Base-by-base conservation (phyloP, 2,888 invertebrate species). In the Anodontia alba region DNA sequence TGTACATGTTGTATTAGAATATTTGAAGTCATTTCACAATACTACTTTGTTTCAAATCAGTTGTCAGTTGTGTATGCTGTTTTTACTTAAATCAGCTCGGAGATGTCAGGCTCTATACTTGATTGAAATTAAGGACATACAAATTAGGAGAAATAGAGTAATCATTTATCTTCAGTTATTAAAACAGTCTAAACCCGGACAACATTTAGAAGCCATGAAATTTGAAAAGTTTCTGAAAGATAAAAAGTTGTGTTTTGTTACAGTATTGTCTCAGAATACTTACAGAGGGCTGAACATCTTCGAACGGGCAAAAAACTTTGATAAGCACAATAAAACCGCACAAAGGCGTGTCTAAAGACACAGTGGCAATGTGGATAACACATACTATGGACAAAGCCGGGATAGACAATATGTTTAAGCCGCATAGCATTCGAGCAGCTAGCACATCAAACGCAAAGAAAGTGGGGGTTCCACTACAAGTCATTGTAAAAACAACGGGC, bases 251-350 rank as follows among this genome's bases (percentile, higher is more conserved):
- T 75, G 75, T 51, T 51, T 75, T 75, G 68, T 75, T 17, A 67
- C 3, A 36, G 42, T 42, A 36, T 26, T 67, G n/a, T n/a, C n/a
- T 42, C 38, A 38, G 67, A 36, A 36, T 67, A 67, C 36, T 26
- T 67, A n/a, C n/a, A 67, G 12, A 67, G 67, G 36, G 36, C 76
- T 20, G 20, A 51, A 43, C 23, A 20, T 17, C 31, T 73, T 20
- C 33, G 73, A 66, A 62, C 29, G 26, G 73, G 10, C 2, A 29
- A 29, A n/a, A 69, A 54, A 69, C 23, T 36, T 54, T 69, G n/a
- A 69, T 76, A 54, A 76, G 69, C 42, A 54, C 76, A 26, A 26
- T 57, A 10, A 69, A 70, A 57, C 76, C 76, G n/a, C 57, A 70
- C 49, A 54, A 33, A 33, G 38, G 17, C 20, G 70, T 70, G 0